Evolutionary conservation across 2,797 vertebrate species (phyloP).

Genomic region (Rhabdophis nuchalis): DNA sequence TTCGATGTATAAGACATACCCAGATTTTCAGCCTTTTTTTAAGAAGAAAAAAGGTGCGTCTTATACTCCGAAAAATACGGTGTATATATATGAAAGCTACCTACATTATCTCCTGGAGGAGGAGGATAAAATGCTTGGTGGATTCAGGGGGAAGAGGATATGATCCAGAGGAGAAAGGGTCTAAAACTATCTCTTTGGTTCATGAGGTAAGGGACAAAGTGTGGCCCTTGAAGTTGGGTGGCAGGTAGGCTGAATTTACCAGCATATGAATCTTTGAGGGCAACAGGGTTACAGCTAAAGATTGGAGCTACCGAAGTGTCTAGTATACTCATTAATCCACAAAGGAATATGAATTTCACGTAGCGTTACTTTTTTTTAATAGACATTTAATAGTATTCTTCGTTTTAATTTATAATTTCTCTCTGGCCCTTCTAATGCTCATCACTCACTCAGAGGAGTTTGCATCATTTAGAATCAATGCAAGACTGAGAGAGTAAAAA

Average conservation of each 20-base stretch:
- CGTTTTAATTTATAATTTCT: neutral
- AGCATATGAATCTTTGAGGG: neutral
- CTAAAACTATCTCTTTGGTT: neutral
- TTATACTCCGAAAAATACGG: too few species aligned
- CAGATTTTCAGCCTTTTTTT: too few species aligned
- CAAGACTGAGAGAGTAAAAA: neutral
- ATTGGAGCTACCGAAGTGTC: neutral
- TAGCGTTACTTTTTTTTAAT: constrained; percentile 47
- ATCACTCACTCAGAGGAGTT: neutral
- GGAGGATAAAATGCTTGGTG: neutral
- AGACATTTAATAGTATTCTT: neutral
- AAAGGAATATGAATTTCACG: constrained; percentile 46
- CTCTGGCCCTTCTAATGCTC: neutral
- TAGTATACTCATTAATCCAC: neutral
- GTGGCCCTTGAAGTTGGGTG: neutral
- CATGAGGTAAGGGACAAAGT: neutral
- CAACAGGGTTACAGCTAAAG: neutral
- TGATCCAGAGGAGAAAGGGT: constrained; percentile 23
- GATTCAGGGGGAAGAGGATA: too few species aligned
- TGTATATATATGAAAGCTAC: neutral
- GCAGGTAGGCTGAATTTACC: neutral
- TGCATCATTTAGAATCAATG: neutral
- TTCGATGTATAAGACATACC: too few species aligned
- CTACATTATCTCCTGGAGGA: accelerated
- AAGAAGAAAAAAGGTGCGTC: too few species aligned